A percentile compares a stretch with the other conserved stretches of the same genome.
Conservation (phyloP, 2,113 vertebrate species). For the Rhabdomys dilectus region DNA sequence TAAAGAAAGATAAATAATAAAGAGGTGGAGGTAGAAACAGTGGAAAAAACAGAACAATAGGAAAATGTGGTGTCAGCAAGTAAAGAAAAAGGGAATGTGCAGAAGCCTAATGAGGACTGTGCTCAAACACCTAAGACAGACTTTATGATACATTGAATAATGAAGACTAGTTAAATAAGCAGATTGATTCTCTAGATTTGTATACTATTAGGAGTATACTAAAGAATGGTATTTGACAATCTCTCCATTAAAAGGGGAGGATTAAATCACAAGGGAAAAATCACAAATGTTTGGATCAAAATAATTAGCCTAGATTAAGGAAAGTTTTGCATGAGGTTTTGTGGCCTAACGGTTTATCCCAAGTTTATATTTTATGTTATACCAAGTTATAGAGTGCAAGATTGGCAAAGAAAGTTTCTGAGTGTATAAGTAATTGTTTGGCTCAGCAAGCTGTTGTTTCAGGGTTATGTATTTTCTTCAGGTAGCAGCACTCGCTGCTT, state of each 20-base stretch:
- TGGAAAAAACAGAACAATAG: background rate
- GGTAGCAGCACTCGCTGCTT: fast-evolving
- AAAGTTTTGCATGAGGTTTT: background rate
- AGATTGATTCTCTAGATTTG: background rate
- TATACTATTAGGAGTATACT: background rate
- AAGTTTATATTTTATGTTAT: background rate
- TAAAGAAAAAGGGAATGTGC: background rate
- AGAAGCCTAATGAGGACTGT: background rate
- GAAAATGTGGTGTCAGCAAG: background rate
- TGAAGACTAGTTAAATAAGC: background rate
- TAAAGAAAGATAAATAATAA: background rate
- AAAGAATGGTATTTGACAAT: background rate
- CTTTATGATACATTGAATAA: background rate
- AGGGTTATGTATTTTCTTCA: background rate
- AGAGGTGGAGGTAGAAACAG: background rate
- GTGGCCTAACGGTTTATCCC: background rate
- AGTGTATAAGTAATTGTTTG: background rate
- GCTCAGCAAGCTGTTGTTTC: background rate
- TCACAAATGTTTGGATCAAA: background rate
- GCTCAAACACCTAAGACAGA: background rate
- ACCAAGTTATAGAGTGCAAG: background rate
- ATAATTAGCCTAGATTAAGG: background rate
- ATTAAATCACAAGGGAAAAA: background rate
- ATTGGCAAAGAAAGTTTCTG: background rate
- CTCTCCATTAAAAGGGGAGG: background rate